Evolutionary conservation across 2,113 vertebrate species (phyloP), one percentile per base, ranked within the genome.

Genomic region (Cyprinus carpio): DNA sequence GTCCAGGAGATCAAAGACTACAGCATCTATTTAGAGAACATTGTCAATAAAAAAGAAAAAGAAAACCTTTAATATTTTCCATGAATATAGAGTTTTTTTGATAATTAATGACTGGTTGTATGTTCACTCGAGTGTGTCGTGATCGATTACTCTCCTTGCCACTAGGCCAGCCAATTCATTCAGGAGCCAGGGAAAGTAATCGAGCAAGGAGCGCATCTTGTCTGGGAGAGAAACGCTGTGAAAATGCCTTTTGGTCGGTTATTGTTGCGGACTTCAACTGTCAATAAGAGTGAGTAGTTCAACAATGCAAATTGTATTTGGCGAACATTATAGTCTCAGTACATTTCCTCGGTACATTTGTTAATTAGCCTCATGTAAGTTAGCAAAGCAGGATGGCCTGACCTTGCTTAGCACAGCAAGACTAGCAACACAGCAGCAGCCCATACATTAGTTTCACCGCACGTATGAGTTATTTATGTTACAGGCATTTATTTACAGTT

Each of bases 211-310:
- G 69, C 0, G 7, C 23, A 2, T n/a, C 37, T 83, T 29, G 25
- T 86, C 2, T 40, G 12, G 40, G n/a, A 43, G 4, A 65, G 43
- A 58, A 37, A 85, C 27, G 16, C 6, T 34, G 79, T 58, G 60
- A 91, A 88, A 83, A 95, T 95, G 94, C 75, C 88, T 60, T 84
- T 91, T 27, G 87, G 25, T 4, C 89, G 86, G 40, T 31, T 92
- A 34, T 87, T 95, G 6, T 64, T 85, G 2, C 79, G 90, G 54
- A 80, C 90, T 75, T 72, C 84, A 29, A 15, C 77, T 2, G 18
- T 88, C 37, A 88, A 75, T 80, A 93, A n/a, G 85, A 90, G 94
- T 94, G 67, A 91, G 91, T 87, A 65, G 91, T 87, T 62, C 12
- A 0, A 0, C 0, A 15, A 25, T 4, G 6, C 23, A 4, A 0